phyloP scores from a whole-genome alignment of 1,140 invertebrate genomes.

The Calycopis cecrops region DNA sequence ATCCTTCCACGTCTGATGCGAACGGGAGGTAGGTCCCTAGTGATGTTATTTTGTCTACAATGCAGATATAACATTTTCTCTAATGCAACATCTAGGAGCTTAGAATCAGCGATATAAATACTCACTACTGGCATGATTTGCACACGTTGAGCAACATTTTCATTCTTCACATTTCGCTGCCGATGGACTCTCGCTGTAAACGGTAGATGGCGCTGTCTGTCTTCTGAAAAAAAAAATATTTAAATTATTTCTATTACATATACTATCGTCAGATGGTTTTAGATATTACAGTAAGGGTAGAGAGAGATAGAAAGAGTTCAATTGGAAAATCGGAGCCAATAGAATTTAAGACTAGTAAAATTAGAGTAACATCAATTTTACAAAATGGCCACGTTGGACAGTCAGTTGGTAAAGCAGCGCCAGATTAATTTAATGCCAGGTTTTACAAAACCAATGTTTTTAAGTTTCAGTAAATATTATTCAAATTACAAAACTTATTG shows the following conservation, averaged over 20 bases:
- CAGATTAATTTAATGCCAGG: too few species aligned
- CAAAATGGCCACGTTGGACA: not conserved
- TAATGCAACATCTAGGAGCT: too few species aligned
- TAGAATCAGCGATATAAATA: too few species aligned
- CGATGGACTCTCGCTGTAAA: constrained; percentile 69
- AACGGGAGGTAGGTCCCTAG: too few species aligned
- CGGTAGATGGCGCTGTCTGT: not conserved
- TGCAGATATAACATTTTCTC: too few species aligned
- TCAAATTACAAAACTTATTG: too few species aligned
- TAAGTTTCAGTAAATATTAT: too few species aligned
- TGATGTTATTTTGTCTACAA: too few species aligned
- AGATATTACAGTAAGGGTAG: not conserved
- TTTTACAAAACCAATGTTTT: too few species aligned
- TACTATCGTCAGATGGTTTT: not conserved
- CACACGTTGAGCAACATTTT: constrained; percentile 52
- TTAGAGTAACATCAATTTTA: not conserved
- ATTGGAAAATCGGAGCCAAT: too few species aligned
- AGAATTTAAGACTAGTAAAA: not conserved
- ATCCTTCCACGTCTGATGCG: too few species aligned
- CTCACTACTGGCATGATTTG: constrained; percentile 63
- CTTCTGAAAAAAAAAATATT: not conserved
- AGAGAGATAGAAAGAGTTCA: not conserved
- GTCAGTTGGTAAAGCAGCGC: not conserved
- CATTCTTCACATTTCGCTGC: constrained; percentile 37
- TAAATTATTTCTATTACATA: not conserved